A percentile compares a stretch with the other conserved stretches of the same genome.
Conservation (phyloP, 2,888 invertebrate genomes). For the Leucozona laternaria region DNA sequence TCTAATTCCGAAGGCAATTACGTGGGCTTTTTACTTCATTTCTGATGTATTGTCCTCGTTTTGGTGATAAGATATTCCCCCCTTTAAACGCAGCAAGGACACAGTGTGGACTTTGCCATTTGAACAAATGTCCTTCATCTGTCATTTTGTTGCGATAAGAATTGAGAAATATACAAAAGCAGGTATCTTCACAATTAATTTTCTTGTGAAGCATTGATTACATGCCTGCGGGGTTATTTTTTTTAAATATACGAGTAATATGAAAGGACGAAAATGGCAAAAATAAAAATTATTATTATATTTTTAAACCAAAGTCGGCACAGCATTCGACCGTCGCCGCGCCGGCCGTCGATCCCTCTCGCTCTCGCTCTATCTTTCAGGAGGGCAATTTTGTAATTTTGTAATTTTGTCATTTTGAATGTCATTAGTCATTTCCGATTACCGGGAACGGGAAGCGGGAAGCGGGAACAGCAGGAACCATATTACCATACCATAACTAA, state of each 20-base stretch:
- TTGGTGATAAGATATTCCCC: slow-evolving; percentile 43
- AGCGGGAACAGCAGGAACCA: slow-evolving; percentile 12
- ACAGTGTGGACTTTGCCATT: background rate
- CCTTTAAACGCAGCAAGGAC: background rate
- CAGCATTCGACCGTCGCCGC: background rate
- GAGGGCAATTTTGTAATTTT: slow-evolving; percentile 49
- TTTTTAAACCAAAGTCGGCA: background rate
- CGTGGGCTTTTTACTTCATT: slow-evolving; percentile 47
- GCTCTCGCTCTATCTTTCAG: background rate
- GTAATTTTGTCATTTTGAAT: slow-evolving; percentile 58
- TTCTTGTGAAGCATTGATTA: slow-evolving; percentile 39
- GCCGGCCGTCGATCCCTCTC: background rate
- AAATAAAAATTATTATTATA: background rate
- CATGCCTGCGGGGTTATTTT: slow-evolving; percentile 4
- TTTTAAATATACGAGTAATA: background rate
- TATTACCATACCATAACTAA: slow-evolving; percentile 20
- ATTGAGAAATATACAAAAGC: slow-evolving; percentile 33
- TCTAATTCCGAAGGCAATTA: slow-evolving; percentile 47
- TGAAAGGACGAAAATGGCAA: background rate
- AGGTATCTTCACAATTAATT: slow-evolving; percentile 52
- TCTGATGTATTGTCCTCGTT: slow-evolving; percentile 33
- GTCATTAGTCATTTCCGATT: slow-evolving; percentile 68
- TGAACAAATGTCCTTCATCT: slow-evolving; percentile 53
- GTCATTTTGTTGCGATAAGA: slow-evolving; percentile 52
- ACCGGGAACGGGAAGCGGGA: slow-evolving; percentile 12